These are phyloP conservation scores for Psittacula echo DNA, from an alignment of 2,797 vertebrate species.

Conservation along the genomic window DNA sequence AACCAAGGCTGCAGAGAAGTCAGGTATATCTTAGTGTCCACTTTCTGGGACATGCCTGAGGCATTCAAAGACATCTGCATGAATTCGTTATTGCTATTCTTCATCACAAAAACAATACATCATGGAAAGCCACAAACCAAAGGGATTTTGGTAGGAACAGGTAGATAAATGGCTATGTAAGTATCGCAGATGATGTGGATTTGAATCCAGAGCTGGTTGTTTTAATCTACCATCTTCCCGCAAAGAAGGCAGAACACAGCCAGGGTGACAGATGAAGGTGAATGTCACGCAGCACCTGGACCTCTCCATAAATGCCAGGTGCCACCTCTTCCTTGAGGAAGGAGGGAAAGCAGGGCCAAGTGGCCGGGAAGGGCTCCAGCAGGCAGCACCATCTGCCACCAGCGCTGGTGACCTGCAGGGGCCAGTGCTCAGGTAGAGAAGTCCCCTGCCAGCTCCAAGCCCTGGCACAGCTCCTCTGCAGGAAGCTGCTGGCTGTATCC, in stretches of 20 bases:
- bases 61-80: background rate
- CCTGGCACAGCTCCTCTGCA: background rate
- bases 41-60: background rate
- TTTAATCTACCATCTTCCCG: background rate
- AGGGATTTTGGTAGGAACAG: background rate
- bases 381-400: background rate
- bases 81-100: background rate
- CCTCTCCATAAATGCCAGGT: background rate
- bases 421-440: background rate
- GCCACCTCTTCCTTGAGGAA: background rate
- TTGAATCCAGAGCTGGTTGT: background rate
- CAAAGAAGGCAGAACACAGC: background rate
- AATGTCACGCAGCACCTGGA: background rate
- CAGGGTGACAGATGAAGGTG: background rate
- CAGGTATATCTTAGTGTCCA: background rate
- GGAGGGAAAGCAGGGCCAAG: background rate
- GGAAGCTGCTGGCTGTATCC: background rate
- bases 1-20: background rate
- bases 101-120: background rate
- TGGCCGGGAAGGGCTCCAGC: background rate
- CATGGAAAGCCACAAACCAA: background rate
- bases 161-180: background rate
- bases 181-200: background rate
- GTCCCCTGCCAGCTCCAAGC: background rate
- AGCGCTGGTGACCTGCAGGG: background rate